Conservation (phyloP, 53 echinoderm and acorn worm genomes). For the Patiria pectinifera region DNA sequence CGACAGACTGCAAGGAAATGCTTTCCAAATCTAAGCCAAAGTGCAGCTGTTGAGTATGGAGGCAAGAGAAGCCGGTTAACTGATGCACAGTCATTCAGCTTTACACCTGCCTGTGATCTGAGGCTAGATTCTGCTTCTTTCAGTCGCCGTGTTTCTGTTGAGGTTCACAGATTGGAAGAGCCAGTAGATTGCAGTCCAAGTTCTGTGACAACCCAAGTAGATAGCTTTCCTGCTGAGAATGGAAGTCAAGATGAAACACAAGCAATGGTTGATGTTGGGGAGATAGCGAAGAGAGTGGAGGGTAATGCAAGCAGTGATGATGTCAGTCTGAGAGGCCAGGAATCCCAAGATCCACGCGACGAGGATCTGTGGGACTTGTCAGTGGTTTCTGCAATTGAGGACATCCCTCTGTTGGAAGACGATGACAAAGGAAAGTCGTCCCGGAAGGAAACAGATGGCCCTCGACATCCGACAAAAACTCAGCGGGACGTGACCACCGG, state of each 20-base stretch:
- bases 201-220: background rate
- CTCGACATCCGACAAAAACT: background rate
- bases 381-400: constrained; percentile 5
- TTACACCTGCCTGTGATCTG: background rate
- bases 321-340: background rate
- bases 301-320: background rate
- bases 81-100: background rate
- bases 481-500: background rate
- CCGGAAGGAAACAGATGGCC: background rate
- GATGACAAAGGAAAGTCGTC: background rate
- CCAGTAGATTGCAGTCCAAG: background rate
- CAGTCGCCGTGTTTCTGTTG: background rate
- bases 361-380: constrained; percentile 31
- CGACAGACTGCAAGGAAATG: constrained; percentile 42
- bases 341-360: background rate
- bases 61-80: background rate
- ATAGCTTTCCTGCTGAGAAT: background rate
- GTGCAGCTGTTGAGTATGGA: background rate
- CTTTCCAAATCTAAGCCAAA: background rate
- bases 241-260: background rate
- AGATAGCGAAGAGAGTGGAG: too few species aligned
- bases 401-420: constrained; percentile 31
- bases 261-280: background rate
- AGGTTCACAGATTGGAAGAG: background rate
- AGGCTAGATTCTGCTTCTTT: background rate